These are phyloP conservation scores for Rhinolophus sinicus DNA, from an alignment of 2,113 vertebrate species.

Conservation along the genomic window DNA sequence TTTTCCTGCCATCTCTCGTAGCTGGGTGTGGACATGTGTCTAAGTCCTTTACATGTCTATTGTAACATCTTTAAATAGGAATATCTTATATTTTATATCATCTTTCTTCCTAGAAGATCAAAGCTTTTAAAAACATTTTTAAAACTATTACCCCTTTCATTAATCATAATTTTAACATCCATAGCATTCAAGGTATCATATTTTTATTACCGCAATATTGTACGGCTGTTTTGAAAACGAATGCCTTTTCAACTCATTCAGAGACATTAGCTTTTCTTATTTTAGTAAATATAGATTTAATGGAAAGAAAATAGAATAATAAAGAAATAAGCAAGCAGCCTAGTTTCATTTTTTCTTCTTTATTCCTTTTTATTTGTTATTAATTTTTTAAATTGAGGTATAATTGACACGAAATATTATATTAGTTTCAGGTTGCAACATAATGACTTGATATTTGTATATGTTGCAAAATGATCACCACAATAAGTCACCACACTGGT, in stretches of 20 bases:
- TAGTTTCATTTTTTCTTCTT: neutral
- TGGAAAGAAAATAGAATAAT: slow-evolving; percentile 11
- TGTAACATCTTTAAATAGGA: neutral
- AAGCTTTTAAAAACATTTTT: neutral
- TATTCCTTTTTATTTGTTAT: no score
- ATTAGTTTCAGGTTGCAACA: no score
- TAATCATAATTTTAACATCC: neutral
- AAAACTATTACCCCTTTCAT: neutral
- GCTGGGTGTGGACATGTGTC: neutral
- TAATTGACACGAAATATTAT: no score
- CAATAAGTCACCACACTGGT: no score
- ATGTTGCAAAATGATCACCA: no score
- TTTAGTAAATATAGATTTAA: neutral
- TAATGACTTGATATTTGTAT: no score
- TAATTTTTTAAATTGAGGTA: no score
- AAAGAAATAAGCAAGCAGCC: neutral
- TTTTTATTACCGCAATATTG: neutral
- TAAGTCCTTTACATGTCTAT: neutral
- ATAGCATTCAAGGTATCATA: neutral
- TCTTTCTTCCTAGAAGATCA: neutral
- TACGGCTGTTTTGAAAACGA: neutral
- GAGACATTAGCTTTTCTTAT: neutral
- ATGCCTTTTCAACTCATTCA: neutral
- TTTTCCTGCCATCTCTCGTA: neutral
- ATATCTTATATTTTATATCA: neutral